Evolutionary conservation across 2,888 invertebrate species (phyloP).

Genomic region (Caenorhabditis doughertyi): DNA sequence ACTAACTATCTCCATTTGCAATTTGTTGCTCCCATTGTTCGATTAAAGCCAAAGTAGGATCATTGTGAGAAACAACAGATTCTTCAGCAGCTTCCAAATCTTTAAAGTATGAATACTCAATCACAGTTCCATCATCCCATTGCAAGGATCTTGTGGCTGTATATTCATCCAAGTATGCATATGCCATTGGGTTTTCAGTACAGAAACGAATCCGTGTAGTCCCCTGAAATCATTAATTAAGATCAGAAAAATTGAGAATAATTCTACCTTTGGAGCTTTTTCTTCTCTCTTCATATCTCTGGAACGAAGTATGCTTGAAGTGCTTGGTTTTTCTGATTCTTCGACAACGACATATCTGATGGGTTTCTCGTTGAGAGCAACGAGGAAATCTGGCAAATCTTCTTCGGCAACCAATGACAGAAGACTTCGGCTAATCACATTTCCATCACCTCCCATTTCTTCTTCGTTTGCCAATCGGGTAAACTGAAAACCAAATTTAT

Average conservation of each 20-base stretch:
- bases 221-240: constrained; percentile 26
- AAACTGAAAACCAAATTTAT: constrained; percentile 39
- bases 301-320: constrained; percentile 55
- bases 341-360: constrained; percentile 56
- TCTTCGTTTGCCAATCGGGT: constrained; percentile 61
- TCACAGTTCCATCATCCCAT: constrained; percentile 63
- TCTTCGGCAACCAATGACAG: constrained; percentile 63
- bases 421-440: constrained; percentile 56
- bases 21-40: constrained; percentile 63
- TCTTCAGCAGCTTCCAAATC: constrained; percentile 53
- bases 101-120: constrained; percentile 64
- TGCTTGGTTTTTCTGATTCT: constrained; percentile 56
- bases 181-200: constrained; percentile 59
- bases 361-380: constrained; percentile 62
- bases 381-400: constrained; percentile 63
- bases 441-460: constrained; percentile 64
- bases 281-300: constrained; percentile 40
- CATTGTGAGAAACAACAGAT: constrained; percentile 30
- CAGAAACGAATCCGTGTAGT: constrained; percentile 60
- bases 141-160: constrained; percentile 47
- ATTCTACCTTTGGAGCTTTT: constrained; percentile 34
- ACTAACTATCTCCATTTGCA: constrained; percentile 53
- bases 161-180: constrained; percentile 62
- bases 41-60: constrained; percentile 53
- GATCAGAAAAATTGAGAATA: neutral